Base-by-base conservation (phyloP, 2,113 vertebrate species). In the Coturnix japonica region DNA sequence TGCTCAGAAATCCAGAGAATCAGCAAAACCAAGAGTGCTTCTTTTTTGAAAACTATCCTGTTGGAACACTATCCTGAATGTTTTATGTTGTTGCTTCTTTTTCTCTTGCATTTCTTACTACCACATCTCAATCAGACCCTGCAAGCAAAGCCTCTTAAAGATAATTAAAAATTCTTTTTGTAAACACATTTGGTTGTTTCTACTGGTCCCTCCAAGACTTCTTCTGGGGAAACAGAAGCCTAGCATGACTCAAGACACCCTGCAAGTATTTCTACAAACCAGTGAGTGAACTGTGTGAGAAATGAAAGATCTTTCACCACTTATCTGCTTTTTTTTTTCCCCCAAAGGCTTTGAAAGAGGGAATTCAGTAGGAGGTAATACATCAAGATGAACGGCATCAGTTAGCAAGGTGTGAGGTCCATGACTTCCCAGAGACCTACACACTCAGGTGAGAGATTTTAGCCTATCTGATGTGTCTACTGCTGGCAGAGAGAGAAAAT, bases 361-460 rank as follows among this genome's bases (percentile, higher is more conserved):
- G 57, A 82, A 64, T 91, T 90, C 69, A 37, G 61, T 43, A 85
- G 43, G 73, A 90, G 65, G 85, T 77, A 82, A 91, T 92, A 73
- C 53, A 94, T 91, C 80, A 90, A 86, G 69, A 91, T 84, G 83
- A 95, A 69, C 44, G 49, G 59, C 77, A 76, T 71, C 74, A 49
- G 83, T 73, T 76, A 79, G 66, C 2, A 4, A 95, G 54, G 74
- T 94, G 83, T 93, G 95, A 93, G 80, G 76, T 70, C 85, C 0
- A 0, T 69, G 85, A 79, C 83, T 91, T 96, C 83, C 83, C 31
- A 72, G 53, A 81, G 67, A 91, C 70, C 44, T 89, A 66, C 71
- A 53, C 70, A 46, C 63, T 54, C 59, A 86, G 88, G 88, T 88
- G 66, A 69, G 90, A 91, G 59, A 93, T 90, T 91, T 91, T 64